Conservation (phyloP, 2,888 invertebrate genomes). For the Leptopilina syphax region DNA sequence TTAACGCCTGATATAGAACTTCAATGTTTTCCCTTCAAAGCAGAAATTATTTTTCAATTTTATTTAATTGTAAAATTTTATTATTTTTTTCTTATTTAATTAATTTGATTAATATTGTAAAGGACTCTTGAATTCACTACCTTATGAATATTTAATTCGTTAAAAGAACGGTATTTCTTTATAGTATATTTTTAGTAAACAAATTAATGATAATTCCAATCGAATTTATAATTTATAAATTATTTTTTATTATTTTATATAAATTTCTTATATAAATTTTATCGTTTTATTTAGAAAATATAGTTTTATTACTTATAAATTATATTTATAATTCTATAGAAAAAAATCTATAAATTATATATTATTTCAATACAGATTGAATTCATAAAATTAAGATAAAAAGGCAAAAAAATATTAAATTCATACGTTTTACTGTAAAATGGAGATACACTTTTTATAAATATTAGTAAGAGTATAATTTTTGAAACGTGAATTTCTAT, state of each 20-base stretch:
- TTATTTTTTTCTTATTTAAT: background rate
- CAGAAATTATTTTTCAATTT: background rate
- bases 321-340: no score
- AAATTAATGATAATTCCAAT: no score
- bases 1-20: constrained; percentile 76
- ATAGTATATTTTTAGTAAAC: no score
- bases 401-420: background rate
- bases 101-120: background rate
- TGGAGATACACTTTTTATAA: constrained; percentile 79
- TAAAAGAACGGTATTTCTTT: no score
- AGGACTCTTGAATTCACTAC: no score
- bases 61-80: background rate
- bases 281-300: no score
- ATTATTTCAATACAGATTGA: background rate
- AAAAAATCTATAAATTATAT: no score
- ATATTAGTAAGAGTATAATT: constrained; percentile 77
- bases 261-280: no score
- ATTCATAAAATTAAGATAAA: constrained; percentile 5
- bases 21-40: constrained; percentile 69
- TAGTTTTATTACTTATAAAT: no score
- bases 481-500: constrained; percentile 77
- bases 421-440: constrained; percentile 77
- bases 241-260: no score
- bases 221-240: no score
- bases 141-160: no score